Percentiles rank a stretch among this genome's conserved stretches.
Evolutionary conservation across 2,797 vertebrate species (phyloP).

Genomic region (Bufotes viridis): DNA sequence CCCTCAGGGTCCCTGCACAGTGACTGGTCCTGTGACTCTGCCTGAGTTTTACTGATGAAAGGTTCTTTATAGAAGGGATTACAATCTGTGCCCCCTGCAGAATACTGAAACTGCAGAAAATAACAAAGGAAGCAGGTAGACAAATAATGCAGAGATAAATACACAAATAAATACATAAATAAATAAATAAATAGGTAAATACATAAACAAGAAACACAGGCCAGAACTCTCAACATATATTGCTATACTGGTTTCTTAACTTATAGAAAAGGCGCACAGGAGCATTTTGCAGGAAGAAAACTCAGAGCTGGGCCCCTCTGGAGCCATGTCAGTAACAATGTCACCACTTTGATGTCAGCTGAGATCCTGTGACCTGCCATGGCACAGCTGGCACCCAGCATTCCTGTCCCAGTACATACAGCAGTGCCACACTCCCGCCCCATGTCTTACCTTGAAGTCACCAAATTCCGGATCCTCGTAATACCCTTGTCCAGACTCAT

Average conservation of each 20-base stretch:
- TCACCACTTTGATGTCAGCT: background rate
- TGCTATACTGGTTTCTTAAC: background rate
- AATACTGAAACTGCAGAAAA: background rate
- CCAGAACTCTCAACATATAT: background rate
- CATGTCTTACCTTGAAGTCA: slow-evolving; percentile 81
- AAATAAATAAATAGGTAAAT: too few species aligned
- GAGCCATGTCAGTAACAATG: background rate
- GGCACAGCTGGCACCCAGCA: background rate
- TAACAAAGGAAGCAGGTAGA: background rate
- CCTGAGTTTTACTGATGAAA: background rate
- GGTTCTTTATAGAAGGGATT: too few species aligned
- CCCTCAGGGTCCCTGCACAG: background rate
- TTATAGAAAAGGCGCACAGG: background rate
- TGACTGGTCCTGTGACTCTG: background rate
- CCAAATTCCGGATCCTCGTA: slow-evolving; percentile 83
- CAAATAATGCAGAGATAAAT: background rate
- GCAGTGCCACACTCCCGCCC: background rate
- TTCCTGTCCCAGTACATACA: background rate
- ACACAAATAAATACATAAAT: background rate
- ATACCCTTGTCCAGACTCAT: slow-evolving; percentile 82
- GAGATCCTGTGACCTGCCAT: background rate
- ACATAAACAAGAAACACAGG: too few species aligned
- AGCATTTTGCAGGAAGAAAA: background rate
- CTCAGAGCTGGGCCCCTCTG: background rate
- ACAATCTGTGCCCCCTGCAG: too few species aligned